These are phyloP conservation scores for Baryphthengus martii DNA, from an alignment of 2,113 vertebrate species.

Conservation along the genomic window DNA sequence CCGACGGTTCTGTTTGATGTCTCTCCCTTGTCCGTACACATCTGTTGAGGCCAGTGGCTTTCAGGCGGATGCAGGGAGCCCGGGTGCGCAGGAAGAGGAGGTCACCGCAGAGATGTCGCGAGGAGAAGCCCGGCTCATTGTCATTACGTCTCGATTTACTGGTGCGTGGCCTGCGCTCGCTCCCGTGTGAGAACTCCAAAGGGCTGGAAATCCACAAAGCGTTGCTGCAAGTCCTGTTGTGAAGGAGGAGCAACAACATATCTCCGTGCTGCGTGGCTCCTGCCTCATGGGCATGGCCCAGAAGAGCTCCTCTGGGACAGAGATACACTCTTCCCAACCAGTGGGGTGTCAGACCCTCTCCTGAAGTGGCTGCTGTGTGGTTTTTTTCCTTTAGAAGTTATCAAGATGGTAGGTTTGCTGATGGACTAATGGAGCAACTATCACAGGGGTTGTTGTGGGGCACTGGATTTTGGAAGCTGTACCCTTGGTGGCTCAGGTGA, in stretches of 20 bases:
- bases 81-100: background rate
- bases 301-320: background rate
- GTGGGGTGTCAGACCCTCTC: background rate
- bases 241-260: background rate
- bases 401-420: background rate
- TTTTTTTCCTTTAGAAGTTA: background rate
- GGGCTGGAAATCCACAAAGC: background rate
- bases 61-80: background rate
- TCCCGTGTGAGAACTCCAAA: background rate
- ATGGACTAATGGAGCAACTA: background rate
- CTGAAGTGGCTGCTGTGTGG: background rate
- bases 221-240: background rate
- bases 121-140: background rate
- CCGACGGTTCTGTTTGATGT: background rate
- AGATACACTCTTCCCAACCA: background rate
- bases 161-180: background rate
- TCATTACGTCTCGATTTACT: background rate
- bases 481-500: background rate
- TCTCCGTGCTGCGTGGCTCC: accelerated
- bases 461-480: background rate
- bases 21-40: background rate
- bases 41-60: background rate
- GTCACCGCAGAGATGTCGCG: background rate
- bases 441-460: background rate
- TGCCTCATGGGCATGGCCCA: background rate